A percentile compares a stretch with the other conserved stretches of the same genome.
Evolutionary conservation across 2,113 vertebrate species (phyloP).

Genomic region (Corydoras sp.): DNA sequence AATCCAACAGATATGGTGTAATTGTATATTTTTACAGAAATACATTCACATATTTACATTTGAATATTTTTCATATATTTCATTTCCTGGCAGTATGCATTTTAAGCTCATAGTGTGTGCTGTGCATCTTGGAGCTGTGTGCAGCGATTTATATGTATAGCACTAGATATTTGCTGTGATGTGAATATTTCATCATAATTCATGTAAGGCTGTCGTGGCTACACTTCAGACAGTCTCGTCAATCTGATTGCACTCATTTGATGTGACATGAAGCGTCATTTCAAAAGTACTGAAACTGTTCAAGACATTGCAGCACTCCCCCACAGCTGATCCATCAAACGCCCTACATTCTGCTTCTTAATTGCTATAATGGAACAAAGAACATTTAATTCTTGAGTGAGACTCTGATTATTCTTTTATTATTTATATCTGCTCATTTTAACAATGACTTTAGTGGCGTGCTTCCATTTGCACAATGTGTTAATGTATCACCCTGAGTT

Average conservation of each 20-base stretch:
- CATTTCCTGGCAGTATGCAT: too few relatives aligned
- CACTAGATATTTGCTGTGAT: not conserved
- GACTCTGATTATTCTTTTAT: slow-evolving; percentile 32
- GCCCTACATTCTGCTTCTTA: slow-evolving; percentile 18
- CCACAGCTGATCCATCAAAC: slow-evolving; percentile 2
- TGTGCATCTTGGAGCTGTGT: not conserved
- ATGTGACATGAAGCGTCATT: slow-evolving; percentile 10
- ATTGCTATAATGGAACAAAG: slow-evolving; percentile 27
- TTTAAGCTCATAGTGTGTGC: not conserved
- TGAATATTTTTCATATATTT: not conserved
- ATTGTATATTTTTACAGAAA: too few relatives aligned
- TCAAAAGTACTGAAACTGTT: slow-evolving; percentile 20
- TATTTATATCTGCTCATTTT: slow-evolving; percentile 12
- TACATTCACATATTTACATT: not conserved
- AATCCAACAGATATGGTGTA: not conserved
- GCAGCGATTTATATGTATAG: not conserved
- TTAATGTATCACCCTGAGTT: slow-evolving; percentile 29
- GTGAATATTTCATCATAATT: slow-evolving; percentile 6
- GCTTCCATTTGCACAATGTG: slow-evolving; percentile 1
- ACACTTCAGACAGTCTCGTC: slow-evolving; percentile 12
- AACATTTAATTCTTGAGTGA: slow-evolving; percentile 24
- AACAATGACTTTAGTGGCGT: slow-evolving; percentile 7
- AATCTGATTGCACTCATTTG: slow-evolving; percentile 15
- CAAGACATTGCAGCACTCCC: slow-evolving; percentile 1
- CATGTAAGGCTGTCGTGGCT: not conserved